Conservation (phyloP, 2,797 vertebrate genomes). For the Prunella strophiata region DNA sequence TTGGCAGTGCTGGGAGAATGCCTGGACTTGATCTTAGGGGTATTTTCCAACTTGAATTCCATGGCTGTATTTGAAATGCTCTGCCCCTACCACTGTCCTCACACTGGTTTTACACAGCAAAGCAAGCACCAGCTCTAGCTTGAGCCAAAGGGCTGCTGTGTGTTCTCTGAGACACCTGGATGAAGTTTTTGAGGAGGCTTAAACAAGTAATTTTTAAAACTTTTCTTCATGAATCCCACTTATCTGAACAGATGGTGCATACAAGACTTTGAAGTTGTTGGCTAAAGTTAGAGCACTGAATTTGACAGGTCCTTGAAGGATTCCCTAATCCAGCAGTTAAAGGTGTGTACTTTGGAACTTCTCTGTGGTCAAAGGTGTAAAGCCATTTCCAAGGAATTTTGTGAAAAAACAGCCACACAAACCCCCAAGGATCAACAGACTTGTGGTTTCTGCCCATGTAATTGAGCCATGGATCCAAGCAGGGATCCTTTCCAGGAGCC, state of each 20-base stretch:
- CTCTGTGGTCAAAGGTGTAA: background rate
- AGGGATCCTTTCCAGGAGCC: background rate
- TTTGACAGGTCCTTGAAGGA: background rate
- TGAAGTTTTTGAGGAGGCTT: background rate
- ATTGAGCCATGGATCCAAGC: background rate
- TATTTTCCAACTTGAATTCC: background rate
- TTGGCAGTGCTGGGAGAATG: background rate
- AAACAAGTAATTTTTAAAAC: background rate
- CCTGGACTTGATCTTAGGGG: background rate
- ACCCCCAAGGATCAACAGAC: accelerated
- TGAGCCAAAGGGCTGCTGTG: background rate
- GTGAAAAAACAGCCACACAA: background rate
- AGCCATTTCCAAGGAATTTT: background rate
- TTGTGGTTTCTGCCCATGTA: background rate
- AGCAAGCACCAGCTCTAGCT: background rate
- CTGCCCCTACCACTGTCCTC: background rate
- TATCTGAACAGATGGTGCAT: background rate
- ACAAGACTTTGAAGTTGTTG: background rate
- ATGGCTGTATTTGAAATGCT: background rate
- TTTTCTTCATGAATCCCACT: background rate
- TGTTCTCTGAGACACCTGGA: background rate
- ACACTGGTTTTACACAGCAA: background rate
- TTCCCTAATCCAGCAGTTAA: background rate
- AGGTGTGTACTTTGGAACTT: background rate
- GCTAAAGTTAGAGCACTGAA: background rate